phyloP scores from a whole-genome alignment of 2,888 invertebrate genomes.

The Chalcosyrphus nemorum region DNA sequence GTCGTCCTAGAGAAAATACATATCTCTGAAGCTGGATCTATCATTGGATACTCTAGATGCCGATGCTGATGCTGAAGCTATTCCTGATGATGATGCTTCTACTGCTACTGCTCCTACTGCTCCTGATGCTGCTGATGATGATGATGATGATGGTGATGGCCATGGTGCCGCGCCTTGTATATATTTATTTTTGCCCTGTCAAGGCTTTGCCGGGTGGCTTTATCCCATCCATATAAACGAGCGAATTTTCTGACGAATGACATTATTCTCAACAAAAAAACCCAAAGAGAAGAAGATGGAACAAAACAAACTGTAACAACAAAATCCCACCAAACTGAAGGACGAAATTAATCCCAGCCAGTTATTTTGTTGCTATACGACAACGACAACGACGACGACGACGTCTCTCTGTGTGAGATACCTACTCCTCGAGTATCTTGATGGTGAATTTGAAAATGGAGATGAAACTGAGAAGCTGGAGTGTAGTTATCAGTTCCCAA shows the following conservation, averaged over 20 bases:
- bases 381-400: conserved; percentile 6
- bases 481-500: conserved; percentile 63
- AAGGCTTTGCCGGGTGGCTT: conserved; percentile 33
- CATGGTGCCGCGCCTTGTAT: conserved; percentile 43
- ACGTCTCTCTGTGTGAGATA: neutral
- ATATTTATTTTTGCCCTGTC: conserved; percentile 63
- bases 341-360: conserved; percentile 66
- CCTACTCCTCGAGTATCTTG: conserved; percentile 55
- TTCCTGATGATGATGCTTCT: conserved; percentile 47
- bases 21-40: conserved; percentile 46
- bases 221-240: conserved; percentile 66
- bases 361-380: conserved; percentile 30
- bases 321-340: conserved; percentile 53
- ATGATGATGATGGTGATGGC: conserved; percentile 50
- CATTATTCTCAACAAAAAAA: conserved; percentile 34
- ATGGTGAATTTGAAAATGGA: conserved; percentile 61
- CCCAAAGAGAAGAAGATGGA: neutral
- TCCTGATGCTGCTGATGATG: conserved; percentile 36
- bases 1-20: conserved; percentile 39
- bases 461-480: conserved; percentile 61
- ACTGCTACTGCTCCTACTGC: neutral
- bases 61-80: conserved; percentile 19
- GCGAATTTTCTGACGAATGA: conserved; percentile 68
- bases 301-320: conserved; percentile 27
- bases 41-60: conserved; percentile 43